phyloP scores from a whole-genome alignment of 2,113 vertebrate species.

The Paralichthys olivaceus region DNA sequence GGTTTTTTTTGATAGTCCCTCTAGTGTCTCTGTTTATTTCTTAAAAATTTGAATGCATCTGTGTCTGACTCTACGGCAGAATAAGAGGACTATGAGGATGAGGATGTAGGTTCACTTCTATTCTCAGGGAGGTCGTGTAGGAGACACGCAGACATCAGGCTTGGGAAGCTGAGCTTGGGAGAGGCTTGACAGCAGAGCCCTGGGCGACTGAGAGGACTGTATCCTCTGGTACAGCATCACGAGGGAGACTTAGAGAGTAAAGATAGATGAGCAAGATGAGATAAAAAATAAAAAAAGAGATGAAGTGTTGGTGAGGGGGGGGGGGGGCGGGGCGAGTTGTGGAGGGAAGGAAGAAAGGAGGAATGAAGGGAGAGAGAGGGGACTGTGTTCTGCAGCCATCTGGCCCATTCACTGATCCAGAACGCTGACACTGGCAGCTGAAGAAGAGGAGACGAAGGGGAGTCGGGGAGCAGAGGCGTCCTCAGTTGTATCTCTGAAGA shows the following conservation, averaged over 20 bases:
- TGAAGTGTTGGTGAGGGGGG: conserved; percentile 14
- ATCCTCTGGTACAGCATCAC: conserved; percentile 34
- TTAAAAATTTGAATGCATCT: not conserved
- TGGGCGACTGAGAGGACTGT: conserved; percentile 54
- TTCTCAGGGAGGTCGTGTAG: conserved; percentile 49
- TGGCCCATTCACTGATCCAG: conserved; percentile 81
- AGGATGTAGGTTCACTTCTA: conserved; percentile 30
- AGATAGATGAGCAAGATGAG: conserved; percentile 47
- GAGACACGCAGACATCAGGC: conserved; percentile 64
- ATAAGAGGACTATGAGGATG: conserved; percentile 25
- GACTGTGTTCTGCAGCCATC: conserved; percentile 77
- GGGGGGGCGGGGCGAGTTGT: conserved; percentile 22
- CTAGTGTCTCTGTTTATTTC: too few species aligned
- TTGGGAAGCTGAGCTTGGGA: conserved; percentile 58
- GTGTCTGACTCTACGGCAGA: conserved; percentile 33
- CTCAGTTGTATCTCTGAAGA: conserved; percentile 53
- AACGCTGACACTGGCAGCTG: conserved; percentile 78
- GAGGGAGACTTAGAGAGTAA: conserved; percentile 37
- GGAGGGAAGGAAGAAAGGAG: conserved; percentile 29
- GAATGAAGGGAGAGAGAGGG: conserved; percentile 37
- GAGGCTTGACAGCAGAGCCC: conserved; percentile 72
- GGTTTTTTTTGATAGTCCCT: too few species aligned
- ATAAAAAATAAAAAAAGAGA: not conserved
- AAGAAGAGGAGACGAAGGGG: conserved; percentile 58
- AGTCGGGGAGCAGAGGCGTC: conserved; percentile 43